These are phyloP conservation scores for Helarctos malayanus DNA, from an alignment of 2,797 vertebrate genomes.

Conservation along the genomic window DNA sequence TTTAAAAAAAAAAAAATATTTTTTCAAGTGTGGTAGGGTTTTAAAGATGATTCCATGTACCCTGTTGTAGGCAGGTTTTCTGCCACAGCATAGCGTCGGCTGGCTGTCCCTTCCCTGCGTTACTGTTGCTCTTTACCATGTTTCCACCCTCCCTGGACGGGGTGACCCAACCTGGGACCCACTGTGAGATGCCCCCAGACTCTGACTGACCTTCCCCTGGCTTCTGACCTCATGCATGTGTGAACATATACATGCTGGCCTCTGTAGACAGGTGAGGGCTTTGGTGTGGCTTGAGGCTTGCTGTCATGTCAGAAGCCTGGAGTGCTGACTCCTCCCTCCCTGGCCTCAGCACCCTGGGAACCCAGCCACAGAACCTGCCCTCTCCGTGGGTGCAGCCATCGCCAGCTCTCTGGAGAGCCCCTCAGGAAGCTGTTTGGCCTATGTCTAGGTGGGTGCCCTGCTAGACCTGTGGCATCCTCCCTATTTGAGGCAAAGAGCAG, in stretches of 20 bases:
- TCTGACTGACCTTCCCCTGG: neutral
- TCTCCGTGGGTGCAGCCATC: neutral
- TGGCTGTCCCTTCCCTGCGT: neutral
- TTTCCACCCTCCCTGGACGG: neutral
- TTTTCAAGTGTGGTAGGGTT: neutral
- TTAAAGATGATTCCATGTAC: neutral
- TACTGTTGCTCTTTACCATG: neutral
- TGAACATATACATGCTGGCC: neutral
- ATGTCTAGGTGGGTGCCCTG: neutral
- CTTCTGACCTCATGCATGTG: neutral
- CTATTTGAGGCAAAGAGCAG: neutral
- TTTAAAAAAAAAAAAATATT: too few species aligned
- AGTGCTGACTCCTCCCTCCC: neutral
- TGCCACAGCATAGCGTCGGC: neutral
- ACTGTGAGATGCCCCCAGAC: neutral
- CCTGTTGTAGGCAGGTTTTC: neutral
- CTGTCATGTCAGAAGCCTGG: neutral
- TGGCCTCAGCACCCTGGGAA: neutral
- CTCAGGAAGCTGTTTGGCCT: neutral
- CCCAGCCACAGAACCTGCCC: neutral
- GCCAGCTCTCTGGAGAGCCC: neutral
- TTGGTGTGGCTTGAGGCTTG: neutral
- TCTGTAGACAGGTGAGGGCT: neutral
- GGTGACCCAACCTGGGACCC: neutral
- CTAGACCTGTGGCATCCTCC: neutral